These are phyloP conservation scores for Grammatotria lemairii DNA, from an alignment of 2,113 vertebrate genomes.

Conservation along the genomic window DNA sequence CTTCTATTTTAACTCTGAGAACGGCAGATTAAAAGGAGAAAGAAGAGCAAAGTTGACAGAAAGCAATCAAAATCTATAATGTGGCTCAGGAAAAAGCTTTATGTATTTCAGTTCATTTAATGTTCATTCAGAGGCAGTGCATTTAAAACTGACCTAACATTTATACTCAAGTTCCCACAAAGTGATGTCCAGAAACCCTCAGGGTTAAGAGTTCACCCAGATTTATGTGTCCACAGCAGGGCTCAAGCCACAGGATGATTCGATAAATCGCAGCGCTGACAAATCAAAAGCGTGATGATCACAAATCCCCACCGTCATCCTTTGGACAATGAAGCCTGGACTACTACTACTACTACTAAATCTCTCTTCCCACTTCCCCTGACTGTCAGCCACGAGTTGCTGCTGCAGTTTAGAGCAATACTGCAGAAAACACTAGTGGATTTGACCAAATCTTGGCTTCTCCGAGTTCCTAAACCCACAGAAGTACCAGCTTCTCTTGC, in stretches of 20 bases:
- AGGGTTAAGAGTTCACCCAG: background rate
- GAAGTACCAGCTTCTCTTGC: too few species aligned
- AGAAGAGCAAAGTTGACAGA: background rate
- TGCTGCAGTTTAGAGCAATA: background rate
- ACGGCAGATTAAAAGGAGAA: background rate
- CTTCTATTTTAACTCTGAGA: slow-evolving; percentile 72
- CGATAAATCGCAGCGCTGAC: background rate
- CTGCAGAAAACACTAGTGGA: background rate
- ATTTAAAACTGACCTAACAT: background rate
- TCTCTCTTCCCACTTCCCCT: background rate
- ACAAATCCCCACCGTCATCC: background rate
- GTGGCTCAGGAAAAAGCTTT: background rate
- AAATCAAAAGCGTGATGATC: background rate
- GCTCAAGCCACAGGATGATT: background rate
- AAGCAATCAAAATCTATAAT: background rate
- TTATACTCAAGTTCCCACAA: background rate
- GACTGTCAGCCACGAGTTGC: background rate
- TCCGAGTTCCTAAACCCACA: background rate
- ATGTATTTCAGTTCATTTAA: background rate
- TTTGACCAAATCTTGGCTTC: background rate
- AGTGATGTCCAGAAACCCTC: background rate
- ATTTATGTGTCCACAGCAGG: background rate
- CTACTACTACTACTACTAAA: background rate
- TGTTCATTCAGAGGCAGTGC: background rate
- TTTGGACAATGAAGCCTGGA: background rate